These are phyloP conservation scores for Herpailurus yagouaroundi DNA, from an alignment of 2,113 vertebrate genomes.

Conservation along the genomic window DNA sequence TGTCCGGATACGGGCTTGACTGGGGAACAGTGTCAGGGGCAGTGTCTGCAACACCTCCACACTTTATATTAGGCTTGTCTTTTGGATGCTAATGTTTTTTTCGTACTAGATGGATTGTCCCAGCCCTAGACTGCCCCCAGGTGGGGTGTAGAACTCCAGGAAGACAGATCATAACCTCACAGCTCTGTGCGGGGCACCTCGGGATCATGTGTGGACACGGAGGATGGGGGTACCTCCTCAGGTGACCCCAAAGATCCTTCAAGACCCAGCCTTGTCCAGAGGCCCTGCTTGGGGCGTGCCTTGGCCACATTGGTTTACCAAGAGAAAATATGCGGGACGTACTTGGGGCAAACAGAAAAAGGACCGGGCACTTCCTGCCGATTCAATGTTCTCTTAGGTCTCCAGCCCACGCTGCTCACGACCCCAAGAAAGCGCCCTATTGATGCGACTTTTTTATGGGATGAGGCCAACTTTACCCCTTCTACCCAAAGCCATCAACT, in stretches of 20 bases:
- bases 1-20: neutral
- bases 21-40: rapidly evolving
- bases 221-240: neutral
- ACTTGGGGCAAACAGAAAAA: too few relatives aligned
- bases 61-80: neutral
- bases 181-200: neutral
- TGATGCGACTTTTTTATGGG: rapidly evolving
- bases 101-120: neutral
- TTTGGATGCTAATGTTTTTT: neutral
- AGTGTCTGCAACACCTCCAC: neutral
- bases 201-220: rapidly evolving
- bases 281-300: rapidly evolving
- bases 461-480: neutral
- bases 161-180: neutral
- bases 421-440: rapidly evolving
- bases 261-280: too few relatives aligned
- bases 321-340: rapidly evolving
- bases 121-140: too few relatives aligned
- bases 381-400: neutral
- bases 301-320: neutral
- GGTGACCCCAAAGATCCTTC: neutral
- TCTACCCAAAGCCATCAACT: too few relatives aligned
- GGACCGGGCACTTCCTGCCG: neutral
- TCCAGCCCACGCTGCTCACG: neutral
- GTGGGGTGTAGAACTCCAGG: neutral